Base-by-base conservation (phyloP, 35 echinoderm and acorn worm genomes). In the Apostichopus californicus region DNA sequence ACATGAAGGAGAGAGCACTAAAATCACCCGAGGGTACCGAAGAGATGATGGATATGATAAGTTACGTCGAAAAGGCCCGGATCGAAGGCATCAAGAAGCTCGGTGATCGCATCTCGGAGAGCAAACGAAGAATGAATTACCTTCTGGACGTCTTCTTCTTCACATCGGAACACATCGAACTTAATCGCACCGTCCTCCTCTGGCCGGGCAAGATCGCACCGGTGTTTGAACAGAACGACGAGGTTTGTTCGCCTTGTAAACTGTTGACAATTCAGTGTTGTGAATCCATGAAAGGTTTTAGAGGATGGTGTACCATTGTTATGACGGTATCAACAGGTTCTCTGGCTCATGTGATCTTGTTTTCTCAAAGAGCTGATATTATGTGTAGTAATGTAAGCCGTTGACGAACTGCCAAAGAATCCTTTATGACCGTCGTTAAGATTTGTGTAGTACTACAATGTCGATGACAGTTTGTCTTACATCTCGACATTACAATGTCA, bases 221-320 rank as follows among this genome's bases (percentile, higher is more conserved):
- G 1, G 92, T 99, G 52, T 99, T 99, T 95, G 97, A 99, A 88
- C 77, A 96, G 5, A 99, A 99, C 90, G 97, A 99, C 80, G 97
- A 95, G 95, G 97, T 99, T 24, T 57, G 92, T 81, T 58, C 7
- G 3, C 20, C 58, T 61, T 9, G 10, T 61, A 61, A 11, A 0
- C 8, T 9, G 58, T 61, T 12, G 58, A 52, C 24, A 10, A 54
- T 24, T 78, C 3, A 78, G 13, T 81, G 7, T 10, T 81, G 9
- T 11, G 28, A 17, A 14, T 28, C 55, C 14, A 14, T 25, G 8
- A 79, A 10, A 25, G 77, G 46, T 61, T 61, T 61, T 46, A 46
- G 34, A 46, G 34, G 34, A 46, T 46, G 34, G 0, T 2, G 34
- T 46, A 46, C 1, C 2, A 46, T 46, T 46, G 34, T 46, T 46